These are phyloP conservation scores for Pycnomerus fuliginosus DNA, from an alignment of 2,888 invertebrate species.

Conservation along the genomic window DNA sequence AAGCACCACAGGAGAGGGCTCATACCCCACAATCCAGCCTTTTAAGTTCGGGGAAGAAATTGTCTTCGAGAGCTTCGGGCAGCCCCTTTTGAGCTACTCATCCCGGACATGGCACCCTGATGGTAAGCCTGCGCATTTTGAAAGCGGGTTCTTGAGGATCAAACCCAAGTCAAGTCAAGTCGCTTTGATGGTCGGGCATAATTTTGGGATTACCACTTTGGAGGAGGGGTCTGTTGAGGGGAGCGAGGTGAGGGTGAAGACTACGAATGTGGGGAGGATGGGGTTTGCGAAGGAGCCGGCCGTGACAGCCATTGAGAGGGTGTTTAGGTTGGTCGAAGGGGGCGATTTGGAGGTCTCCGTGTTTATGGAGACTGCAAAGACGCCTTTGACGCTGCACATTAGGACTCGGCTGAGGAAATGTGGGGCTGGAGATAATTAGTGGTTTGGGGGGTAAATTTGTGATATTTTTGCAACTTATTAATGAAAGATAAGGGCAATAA, in stretches of 20 bases:
- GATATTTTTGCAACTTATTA: no score
- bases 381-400: no score
- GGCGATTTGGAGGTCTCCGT: conserved; percentile 52
- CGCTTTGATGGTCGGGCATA: conserved; percentile 61
- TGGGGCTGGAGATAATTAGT: no score
- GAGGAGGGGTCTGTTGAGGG: conserved; percentile 58
- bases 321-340: conserved; percentile 47
- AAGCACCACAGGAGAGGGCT: conserved; percentile 56
- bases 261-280: conserved; percentile 55
- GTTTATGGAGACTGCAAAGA: conserved; percentile 60
- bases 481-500: no score
- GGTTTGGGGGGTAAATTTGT: no score
- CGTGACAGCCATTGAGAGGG: conserved; percentile 55
- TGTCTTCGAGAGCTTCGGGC: conserved; percentile 60
- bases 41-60: conserved; percentile 61
- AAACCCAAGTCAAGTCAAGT: conserved; percentile 58
- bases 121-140: conserved; percentile 62
- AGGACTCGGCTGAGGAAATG: no score
- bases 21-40: conserved; percentile 59
- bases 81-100: conserved; percentile 61
- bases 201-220: conserved; percentile 61
- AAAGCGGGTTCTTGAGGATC: conserved; percentile 62
- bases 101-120: conserved; percentile 58
- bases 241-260: conserved; percentile 51
- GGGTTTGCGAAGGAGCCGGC: conserved; percentile 57